Evolutionary conservation across 2,797 vertebrate genomes (phyloP), one percentile per base, ranked within the genome.

Genomic region (Limosa lapponica): DNA sequence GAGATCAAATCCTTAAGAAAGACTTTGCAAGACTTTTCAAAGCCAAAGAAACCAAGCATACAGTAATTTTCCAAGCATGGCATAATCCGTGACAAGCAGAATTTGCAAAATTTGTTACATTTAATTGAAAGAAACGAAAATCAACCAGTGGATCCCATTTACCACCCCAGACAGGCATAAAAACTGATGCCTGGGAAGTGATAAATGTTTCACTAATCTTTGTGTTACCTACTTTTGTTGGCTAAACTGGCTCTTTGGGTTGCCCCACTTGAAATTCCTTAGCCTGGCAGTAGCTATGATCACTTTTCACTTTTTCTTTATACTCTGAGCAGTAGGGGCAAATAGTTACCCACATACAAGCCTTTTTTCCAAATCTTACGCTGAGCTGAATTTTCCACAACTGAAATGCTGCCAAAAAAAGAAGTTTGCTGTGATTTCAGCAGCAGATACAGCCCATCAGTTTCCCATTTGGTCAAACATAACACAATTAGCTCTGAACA

Each of bases 351-450:
- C 52, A 55, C 28, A 70, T 51, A 46, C 7, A 82, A 73, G 37
- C 13, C n/a, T 36, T 46, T 39, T 62, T 73, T 24, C 28, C 48
- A 49, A 69, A 69, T 43, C 44, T 36, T 43, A 18, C 55, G 30
- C 46, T 48, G 34, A 92, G 54, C 37, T 90, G 90, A 74, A 87
- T 90, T 95, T 94, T 95, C 89, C 74, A 79, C 91, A 95, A 74
- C 15, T 16, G 28, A 95, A 86, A 77, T 74, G 74, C 62, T 84
- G 74, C 27, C 84, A 25, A 51, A 55, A n/a, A 28, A 91, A 96
- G 81, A 54, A 85, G 43, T 77, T 95, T 90, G 44, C 67, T 80
- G 16, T n/a, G 43, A 91, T 66, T 92, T 95, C 84, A 87, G 89
- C 59, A 94, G 89, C 79, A 93, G 84, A 74, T 4, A 9, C 49